Evolutionary conservation across 2,797 vertebrate genomes (phyloP), one percentile per base, ranked within the genome.

Genomic region (Huso huso): DNA sequence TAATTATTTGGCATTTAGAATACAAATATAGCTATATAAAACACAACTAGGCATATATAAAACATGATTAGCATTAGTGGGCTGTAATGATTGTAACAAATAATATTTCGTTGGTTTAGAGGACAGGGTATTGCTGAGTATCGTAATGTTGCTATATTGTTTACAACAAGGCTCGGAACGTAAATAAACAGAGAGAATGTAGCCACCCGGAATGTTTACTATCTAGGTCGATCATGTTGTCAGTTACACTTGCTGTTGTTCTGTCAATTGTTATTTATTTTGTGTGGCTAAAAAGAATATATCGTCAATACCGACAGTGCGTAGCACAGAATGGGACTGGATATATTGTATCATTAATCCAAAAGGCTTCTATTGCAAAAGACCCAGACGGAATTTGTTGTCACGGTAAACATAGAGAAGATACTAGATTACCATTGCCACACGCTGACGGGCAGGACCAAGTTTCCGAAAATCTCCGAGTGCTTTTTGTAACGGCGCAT

Each of bases 401-500:
- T 51, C 13, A 48, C 4, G 18, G 1, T 52, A 48, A 15, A 15
- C 8, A 53, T n/a, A 58, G 11, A 6, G 2, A 58, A 12, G 55
- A n/a, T 4, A n/a, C n/a, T n/a, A 6, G 10, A 13, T 1, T 6
- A n/a, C 53, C 57, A 6, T 49, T 6, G 12, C 62, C 4, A 37
- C 23, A 57, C 15, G 65, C 67, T 1, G 51, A 6, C 23, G 58
- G 61, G 7, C 66, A 55, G 55, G 63, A 66, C 10, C 2, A 7
- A 55, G 12, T 37, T 6, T 12, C 15, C 11, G 50, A 37, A 7
- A 75, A 74, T 2, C 13, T 82, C 61, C 81, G 77, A 18, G 87
- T 82, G 18, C 72, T 92, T 15, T 1, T 90, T 6, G 76, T 92
- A 0, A 98, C 90, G 59, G 96, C 95, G 68, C 96, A 99, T 76